Conservation (phyloP, 2,797 vertebrate genomes). For the Cyprinodon diabolis region DNA sequence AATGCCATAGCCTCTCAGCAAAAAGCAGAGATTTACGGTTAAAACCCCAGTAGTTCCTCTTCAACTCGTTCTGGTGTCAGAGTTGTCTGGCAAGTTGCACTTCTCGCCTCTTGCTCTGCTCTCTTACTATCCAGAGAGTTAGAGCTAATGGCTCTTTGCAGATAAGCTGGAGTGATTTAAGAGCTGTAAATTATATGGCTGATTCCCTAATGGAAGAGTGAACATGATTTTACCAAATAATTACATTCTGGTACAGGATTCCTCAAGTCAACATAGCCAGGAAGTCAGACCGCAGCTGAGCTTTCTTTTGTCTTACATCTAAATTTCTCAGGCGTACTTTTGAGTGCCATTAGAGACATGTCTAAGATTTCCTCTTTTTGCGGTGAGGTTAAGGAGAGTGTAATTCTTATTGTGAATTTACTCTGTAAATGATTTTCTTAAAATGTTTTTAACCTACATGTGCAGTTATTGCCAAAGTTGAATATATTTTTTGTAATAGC, state of each 20-base stretch:
- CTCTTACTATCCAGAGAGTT: slow-evolving; percentile 44
- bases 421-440: slow-evolving; percentile 67
- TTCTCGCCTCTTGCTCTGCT: slow-evolving; percentile 46
- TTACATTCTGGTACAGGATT: slow-evolving; percentile 46
- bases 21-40: slow-evolving; percentile 60
- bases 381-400: slow-evolving; percentile 50
- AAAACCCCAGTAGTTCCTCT: slow-evolving; percentile 40
- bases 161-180: slow-evolving; percentile 65
- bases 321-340: slow-evolving; percentile 48
- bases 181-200: slow-evolving; percentile 57
- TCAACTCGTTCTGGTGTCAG: slow-evolving; percentile 59
- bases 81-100: slow-evolving; percentile 54
- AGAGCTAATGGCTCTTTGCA: slow-evolving; percentile 59
- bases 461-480: slow-evolving; percentile 76
- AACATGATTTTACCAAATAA: slow-evolving; percentile 58
- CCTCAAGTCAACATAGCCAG: slow-evolving; percentile 38
- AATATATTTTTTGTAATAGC: slow-evolving; percentile 78
- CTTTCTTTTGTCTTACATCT: slow-evolving; percentile 44
- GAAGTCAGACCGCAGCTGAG: slow-evolving; percentile 43
- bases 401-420: slow-evolving; percentile 71
- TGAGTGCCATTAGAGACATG: slow-evolving; percentile 62
- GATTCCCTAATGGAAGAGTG: slow-evolving; percentile 54
- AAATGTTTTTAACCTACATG: slow-evolving; percentile 68
- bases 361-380: slow-evolving; percentile 61
- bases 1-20: slow-evolving; percentile 61